phyloP scores from a whole-genome alignment of 2,797 vertebrate genomes.

The Euthynnus affinis region DNA sequence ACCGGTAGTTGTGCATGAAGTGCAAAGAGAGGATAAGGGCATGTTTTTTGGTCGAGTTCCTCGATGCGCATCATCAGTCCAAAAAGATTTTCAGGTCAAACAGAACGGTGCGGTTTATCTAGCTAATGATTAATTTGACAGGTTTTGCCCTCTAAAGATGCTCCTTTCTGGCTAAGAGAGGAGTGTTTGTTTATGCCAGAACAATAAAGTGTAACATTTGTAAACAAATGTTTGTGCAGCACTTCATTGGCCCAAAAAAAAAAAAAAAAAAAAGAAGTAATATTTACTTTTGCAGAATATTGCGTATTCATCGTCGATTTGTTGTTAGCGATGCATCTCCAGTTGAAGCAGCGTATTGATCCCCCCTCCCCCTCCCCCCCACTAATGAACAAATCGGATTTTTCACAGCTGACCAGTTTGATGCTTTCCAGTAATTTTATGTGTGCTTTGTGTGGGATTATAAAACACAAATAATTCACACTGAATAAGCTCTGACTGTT shows the following conservation, averaged over 20 bases:
- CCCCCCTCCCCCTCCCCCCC: slow-evolving; percentile 55
- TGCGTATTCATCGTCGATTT: slow-evolving; percentile 50
- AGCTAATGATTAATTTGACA: slow-evolving; percentile 77
- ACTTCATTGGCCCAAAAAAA: slow-evolving; percentile 29
- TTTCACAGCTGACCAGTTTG: slow-evolving; percentile 90
- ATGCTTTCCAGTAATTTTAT: slow-evolving; percentile 90
- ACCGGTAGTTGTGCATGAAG: slow-evolving; percentile 83
- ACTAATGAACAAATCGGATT: slow-evolving; percentile 90
- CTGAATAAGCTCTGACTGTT: slow-evolving; percentile 85
- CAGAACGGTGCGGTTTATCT: slow-evolving; percentile 63
- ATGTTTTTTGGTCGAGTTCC: slow-evolving; percentile 78
- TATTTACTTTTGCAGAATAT: slow-evolving; percentile 54
- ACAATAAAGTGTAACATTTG: slow-evolving; percentile 49
- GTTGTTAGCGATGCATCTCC: slow-evolving; percentile 75
- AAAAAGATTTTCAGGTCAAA: slow-evolving; percentile 81
- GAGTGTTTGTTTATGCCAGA: slow-evolving; percentile 64
- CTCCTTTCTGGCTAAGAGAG: slow-evolving; percentile 38
- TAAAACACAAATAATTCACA: slow-evolving; percentile 89
- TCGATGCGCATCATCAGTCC: slow-evolving; percentile 82
- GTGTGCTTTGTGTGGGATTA: slow-evolving; percentile 89
- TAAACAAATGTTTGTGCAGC: slow-evolving; percentile 68
- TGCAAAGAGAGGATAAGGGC: slow-evolving; percentile 80
- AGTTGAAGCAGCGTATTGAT: slow-evolving; percentile 82
- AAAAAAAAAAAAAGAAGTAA: too few species aligned
- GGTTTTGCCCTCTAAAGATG: slow-evolving; percentile 73